Evolutionary conservation across 2,113 vertebrate genomes (phyloP), one percentile per base, ranked within the genome.

Genomic region (Eleginops maclovinus): DNA sequence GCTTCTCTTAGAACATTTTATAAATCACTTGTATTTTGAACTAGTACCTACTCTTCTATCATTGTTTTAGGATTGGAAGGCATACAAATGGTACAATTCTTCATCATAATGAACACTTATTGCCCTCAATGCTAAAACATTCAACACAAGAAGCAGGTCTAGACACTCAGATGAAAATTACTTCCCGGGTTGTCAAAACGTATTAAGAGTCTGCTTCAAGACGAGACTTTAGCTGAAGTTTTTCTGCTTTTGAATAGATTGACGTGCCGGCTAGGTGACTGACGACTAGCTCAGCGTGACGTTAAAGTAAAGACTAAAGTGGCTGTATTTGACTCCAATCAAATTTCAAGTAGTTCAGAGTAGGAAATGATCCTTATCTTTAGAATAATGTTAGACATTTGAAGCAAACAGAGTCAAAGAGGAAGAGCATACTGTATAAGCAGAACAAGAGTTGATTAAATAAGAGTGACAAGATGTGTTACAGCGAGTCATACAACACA

Each of bases 391-490:
- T 41, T 10, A 43, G 17, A 53, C 2, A 73, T 11, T 26, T 43
- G 44, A n/a, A 17, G 14, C 24, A 58, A 65, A 78, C 12, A 4
- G 21, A 61, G 59, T 58, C 24, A 21, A 28, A 22, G 63, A 58
- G 43, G 14, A 28, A 51, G 70, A 65, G 44, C 8, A 36, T 36
- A 36, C 7, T 47, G 53, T 49, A 28, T 50, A 36, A 77, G 68
- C n/a, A 15, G 43, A 16, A 19, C 1, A 15, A 19, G 40, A 31
- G 44, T 1, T 10, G 28, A 79, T 2, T 16, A 41, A 77, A 55
- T 10, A 24, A 26, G 73, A 55, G 60, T 41, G 72, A 81, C 54
- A 67, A 36, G 41, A 21, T n/a, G 4, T 67, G 70, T 59, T 64
- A 68, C 22, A 55, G 4, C 10, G 59, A 65, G 31, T 36, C 31